Evolutionary conservation across 2,113 vertebrate species (phyloP).

Genomic region (Sceloporus undulatus): DNA sequence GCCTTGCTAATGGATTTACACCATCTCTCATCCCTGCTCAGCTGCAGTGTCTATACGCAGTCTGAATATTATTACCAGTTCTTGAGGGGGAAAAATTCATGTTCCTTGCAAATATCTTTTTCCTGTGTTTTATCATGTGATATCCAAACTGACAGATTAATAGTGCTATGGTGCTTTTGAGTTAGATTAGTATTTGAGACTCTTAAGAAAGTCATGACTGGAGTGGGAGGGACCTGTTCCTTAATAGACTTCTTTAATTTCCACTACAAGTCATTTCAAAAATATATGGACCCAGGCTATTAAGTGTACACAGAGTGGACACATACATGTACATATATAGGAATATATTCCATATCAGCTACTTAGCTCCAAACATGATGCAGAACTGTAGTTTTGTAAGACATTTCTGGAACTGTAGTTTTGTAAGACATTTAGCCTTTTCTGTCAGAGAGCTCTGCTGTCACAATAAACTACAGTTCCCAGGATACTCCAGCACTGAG

Average conservation of each 20-base stretch:
- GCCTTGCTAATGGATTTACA: conserved; percentile 75
- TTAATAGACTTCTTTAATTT: background rate
- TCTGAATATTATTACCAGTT: conserved; percentile 62
- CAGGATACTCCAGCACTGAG: no score
- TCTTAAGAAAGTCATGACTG: background rate
- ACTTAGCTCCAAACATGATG: no score
- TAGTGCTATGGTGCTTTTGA: background rate
- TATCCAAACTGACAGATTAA: conserved; percentile 39
- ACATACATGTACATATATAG: no score
- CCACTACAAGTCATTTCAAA: background rate
- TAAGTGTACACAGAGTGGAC: no score
- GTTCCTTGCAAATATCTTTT: conserved; percentile 53
- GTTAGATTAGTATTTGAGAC: background rate
- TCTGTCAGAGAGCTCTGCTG: no score
- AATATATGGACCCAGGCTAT: background rate
- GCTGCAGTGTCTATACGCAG: conserved; percentile 49
- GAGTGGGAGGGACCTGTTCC: background rate
- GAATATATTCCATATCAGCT: no score
- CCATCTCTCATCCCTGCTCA: conserved; percentile 62
- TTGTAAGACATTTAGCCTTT: no score
- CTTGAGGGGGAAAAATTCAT: conserved; percentile 41
- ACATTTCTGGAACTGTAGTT: no score
- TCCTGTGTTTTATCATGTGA: conserved; percentile 51
- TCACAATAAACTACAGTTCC: no score
- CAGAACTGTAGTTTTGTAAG: no score